A percentile compares a stretch with the other conserved stretches of the same genome.
Evolutionary conservation across 2,797 vertebrate species (phyloP).

Genomic region (Agapornis canus): DNA sequence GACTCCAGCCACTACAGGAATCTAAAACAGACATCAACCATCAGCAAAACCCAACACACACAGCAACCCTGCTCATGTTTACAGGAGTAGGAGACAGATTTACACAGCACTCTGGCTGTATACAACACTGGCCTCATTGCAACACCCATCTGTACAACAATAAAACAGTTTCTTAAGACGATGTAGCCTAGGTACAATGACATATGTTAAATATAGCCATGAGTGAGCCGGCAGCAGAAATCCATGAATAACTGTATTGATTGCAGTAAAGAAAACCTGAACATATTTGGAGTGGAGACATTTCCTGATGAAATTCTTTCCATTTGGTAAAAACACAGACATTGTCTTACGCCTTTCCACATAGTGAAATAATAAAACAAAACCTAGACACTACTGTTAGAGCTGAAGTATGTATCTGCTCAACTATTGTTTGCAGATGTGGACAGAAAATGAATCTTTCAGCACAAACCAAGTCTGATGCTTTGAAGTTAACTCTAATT

Average conservation of each 20-base stretch:
- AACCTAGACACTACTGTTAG: neutral
- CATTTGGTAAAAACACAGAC: neutral
- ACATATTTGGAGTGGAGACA: neutral
- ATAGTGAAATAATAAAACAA: neutral
- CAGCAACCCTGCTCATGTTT: neutral
- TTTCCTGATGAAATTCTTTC: conserved; percentile 10
- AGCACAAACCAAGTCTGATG: neutral
- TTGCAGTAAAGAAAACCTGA: conserved; percentile 33
- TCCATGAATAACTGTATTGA: conserved; percentile 43
- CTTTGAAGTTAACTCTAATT: neutral
- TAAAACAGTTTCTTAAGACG: neutral
- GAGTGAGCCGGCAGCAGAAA: neutral
- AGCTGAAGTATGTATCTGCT: neutral
- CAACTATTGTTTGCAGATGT: neutral
- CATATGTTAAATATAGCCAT: conserved; percentile 30
- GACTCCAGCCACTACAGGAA: neutral
- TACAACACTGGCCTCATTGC: neutral
- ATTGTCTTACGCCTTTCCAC: conserved; percentile 6
- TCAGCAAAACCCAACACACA: neutral
- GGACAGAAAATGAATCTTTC: neutral
- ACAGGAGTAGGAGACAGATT: neutral
- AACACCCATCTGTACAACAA: neutral
- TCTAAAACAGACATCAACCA: neutral
- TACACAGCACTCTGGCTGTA: neutral
- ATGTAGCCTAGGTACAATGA: neutral